Evolutionary conservation across 2,113 vertebrate species (phyloP).

Genomic region (Anoura caudifer): DNA sequence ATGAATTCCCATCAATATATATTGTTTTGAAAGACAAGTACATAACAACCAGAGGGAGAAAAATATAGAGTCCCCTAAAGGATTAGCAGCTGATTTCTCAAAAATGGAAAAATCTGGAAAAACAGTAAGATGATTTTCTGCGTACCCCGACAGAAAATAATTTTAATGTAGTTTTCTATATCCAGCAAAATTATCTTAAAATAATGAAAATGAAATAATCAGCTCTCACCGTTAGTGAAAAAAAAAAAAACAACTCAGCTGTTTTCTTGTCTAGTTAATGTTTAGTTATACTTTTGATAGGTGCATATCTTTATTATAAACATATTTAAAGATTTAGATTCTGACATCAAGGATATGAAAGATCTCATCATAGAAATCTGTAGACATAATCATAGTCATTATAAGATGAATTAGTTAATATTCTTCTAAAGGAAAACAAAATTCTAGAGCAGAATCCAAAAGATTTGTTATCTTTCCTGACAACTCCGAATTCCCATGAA

Average conservation of each 20-base stretch:
- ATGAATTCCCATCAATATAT: neutral
- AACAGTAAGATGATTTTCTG: neutral
- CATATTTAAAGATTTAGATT: neutral
- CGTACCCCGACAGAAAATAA: neutral
- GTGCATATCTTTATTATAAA: neutral
- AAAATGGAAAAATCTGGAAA: neutral
- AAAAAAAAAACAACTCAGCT: neutral
- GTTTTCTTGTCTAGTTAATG: neutral
- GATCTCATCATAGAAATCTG: neutral
- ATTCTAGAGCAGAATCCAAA: neutral
- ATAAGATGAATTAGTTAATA: neutral
- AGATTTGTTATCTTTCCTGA: neutral
- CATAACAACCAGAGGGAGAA: fast-evolving
- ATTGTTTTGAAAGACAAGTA: neutral
- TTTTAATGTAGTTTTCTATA: neutral
- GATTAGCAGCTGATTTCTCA: neutral
- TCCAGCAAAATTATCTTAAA: neutral
- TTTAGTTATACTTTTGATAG: neutral
- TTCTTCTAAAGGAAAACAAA: neutral
- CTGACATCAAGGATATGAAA: neutral
- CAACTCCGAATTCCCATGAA: neutral
- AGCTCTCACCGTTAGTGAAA: neutral
- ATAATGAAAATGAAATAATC: neutral
- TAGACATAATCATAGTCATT: neutral
- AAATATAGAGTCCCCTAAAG: neutral